phyloP scores from a whole-genome alignment of 2,888 invertebrate species.

The Notodonta dromedarius region DNA sequence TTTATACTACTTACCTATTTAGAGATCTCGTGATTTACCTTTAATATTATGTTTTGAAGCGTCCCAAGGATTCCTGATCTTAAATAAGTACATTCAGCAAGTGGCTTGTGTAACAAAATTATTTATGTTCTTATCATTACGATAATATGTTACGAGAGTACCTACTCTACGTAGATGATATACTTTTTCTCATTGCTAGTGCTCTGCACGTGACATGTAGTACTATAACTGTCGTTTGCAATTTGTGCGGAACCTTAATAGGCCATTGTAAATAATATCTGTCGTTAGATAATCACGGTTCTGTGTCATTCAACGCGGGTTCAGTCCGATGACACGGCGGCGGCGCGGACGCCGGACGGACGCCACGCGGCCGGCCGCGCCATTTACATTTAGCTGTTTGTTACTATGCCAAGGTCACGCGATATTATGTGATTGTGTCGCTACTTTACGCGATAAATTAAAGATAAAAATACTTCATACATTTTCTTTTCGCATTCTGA shows the following conservation, averaged over 20 bases:
- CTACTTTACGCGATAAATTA: slow-evolving; percentile 57
- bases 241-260: slow-evolving; percentile 33
- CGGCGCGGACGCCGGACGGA: slow-evolving; percentile 21
- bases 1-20: too few relatives aligned
- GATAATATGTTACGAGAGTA: not conserved
- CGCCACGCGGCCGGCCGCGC: slow-evolving; percentile 33
- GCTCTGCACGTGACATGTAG: not conserved
- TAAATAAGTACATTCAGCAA: not conserved
- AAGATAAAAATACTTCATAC: slow-evolving; percentile 45
- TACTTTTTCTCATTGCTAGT: not conserved
- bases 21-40: not conserved
- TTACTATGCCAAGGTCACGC: slow-evolving; percentile 70
- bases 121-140: not conserved
- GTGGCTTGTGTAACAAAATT: not conserved
- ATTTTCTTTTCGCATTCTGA: slow-evolving; percentile 30
- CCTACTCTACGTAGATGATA: not conserved
- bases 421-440: slow-evolving; percentile 61
- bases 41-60: not conserved
- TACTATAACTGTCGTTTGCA: slow-evolving; percentile 4
- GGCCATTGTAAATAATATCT: slow-evolving; percentile 41
- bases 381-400: slow-evolving; percentile 48
- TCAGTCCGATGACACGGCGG: slow-evolving; percentile 43
- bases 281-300: slow-evolving; percentile 42
- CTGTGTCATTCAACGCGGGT: slow-evolving; percentile 35
- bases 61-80: not conserved